A percentile compares a stretch with the other conserved stretches of the same genome.
Conservation (phyloP, 2,888 invertebrate genomes). For the Melikaiella ostensackeni region DNA sequence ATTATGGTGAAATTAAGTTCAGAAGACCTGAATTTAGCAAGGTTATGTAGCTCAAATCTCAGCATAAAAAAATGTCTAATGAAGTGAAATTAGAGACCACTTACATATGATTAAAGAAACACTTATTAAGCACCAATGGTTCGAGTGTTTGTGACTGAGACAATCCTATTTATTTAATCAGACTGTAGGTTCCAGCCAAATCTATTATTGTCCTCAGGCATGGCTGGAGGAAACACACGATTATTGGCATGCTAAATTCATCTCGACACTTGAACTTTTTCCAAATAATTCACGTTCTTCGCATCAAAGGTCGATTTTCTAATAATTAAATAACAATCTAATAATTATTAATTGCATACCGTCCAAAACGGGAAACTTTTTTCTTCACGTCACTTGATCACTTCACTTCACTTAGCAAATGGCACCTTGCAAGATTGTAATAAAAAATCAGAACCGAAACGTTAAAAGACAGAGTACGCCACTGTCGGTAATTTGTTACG, state of each 20-base stretch:
- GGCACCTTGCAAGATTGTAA: background rate
- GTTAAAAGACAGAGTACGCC: slow-evolving; percentile 4
- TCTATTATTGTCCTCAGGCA: slow-evolving; percentile 77
- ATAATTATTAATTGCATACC: background rate
- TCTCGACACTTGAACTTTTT: slow-evolving; percentile 25
- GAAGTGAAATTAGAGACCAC: slow-evolving; percentile 49
- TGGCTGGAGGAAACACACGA: slow-evolving; percentile 73
- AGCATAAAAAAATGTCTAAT: slow-evolving; percentile 43
- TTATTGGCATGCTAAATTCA: slow-evolving; percentile 44
- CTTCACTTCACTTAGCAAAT: background rate
- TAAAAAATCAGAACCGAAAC: background rate
- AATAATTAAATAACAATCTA: background rate
- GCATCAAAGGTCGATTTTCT: background rate
- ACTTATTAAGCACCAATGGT: slow-evolving; percentile 58
- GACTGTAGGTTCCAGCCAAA: slow-evolving; percentile 77
- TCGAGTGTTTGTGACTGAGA: slow-evolving; percentile 64
- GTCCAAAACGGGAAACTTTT: background rate
- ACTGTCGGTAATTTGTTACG: background rate
- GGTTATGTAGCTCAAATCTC: slow-evolving; percentile 58
- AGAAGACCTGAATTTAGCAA: slow-evolving; percentile 38
- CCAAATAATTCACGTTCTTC: slow-evolving; percentile 4
- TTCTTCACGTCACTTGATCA: slow-evolving; percentile 25
- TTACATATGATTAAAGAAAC: slow-evolving; percentile 26
- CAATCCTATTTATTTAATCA: slow-evolving; percentile 76
- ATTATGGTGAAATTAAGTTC: background rate